Evolutionary conservation across 2,113 vertebrate species (phyloP).

Genomic region (Plestiodon gilberti): DNA sequence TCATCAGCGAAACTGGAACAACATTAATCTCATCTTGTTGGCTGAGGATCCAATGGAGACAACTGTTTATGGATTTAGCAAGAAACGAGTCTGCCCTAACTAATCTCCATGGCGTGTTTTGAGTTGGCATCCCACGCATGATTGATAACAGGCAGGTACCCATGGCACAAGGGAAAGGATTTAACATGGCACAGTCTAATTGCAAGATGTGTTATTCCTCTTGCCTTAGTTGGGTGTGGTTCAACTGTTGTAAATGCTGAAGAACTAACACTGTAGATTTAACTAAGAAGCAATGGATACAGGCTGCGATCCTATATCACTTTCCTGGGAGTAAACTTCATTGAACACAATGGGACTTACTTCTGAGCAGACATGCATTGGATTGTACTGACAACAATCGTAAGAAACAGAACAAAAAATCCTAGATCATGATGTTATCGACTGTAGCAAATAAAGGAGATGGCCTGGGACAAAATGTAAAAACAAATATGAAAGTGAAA

Average conservation of each 20-base stretch:
- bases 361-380: no score
- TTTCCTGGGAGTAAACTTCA: no score
- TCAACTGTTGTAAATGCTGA: neutral
- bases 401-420: neutral
- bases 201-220: conserved; percentile 47
- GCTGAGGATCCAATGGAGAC: neutral
- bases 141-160: conserved; percentile 42
- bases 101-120: conserved; percentile 55
- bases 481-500: no score
- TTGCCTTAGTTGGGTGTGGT: conserved; percentile 30
- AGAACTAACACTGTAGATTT: neutral
- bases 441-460: no score
- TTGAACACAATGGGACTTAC: no score
- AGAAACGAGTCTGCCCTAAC: conserved; percentile 54
- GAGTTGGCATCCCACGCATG: conserved; percentile 45
- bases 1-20: conserved; percentile 21
- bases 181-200: conserved; percentile 53
- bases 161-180: no score
- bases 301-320: no score
- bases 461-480: no score
- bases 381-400: no score
- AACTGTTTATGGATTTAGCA: conserved; percentile 50
- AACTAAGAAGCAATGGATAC: neutral
- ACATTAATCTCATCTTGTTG: conserved; percentile 51
- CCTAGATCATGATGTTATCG: no score